Conservation (phyloP, 30 jellyfish, hydroid and myxozoan genomes). For the Nemopilema nomurai region DNA sequence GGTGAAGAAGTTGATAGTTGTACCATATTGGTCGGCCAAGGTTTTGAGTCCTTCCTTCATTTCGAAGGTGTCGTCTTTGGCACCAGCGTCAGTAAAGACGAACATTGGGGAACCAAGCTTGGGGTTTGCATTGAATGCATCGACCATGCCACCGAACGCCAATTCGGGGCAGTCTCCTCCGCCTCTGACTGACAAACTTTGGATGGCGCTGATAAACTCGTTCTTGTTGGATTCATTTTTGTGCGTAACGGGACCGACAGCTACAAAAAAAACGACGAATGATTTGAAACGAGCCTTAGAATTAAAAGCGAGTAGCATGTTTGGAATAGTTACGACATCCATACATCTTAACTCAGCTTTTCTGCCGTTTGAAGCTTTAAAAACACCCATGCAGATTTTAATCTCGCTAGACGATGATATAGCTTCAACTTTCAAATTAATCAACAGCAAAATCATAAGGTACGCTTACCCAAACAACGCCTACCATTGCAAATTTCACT, state of each 20-base stretch:
- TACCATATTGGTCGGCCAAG: conserved; percentile 39
- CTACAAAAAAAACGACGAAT: conserved; percentile 1
- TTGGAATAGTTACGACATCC: too few species aligned
- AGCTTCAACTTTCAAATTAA: too few species aligned
- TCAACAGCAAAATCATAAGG: too few species aligned
- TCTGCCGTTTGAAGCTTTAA: too few species aligned
- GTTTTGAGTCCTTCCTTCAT: conserved; percentile 42
- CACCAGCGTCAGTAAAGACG: conserved; percentile 92
- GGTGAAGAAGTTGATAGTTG: conserved; percentile 78
- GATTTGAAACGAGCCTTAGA: too few species aligned
- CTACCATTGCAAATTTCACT: too few species aligned
- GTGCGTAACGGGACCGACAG: conserved; percentile 72
- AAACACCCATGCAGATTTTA: too few species aligned
- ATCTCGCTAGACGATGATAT: too few species aligned
- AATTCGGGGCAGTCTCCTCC: conserved; percentile 88
- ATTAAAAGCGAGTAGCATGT: too few species aligned
- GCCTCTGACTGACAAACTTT: conserved; percentile 42
- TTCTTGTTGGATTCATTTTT: conserved; percentile 32
- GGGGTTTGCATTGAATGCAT: conserved; percentile 68
- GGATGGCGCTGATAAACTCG: conserved; percentile 53
- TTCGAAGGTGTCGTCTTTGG: conserved; percentile 63
- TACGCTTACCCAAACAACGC: too few species aligned
- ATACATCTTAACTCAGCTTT: too few species aligned
- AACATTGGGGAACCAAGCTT: conserved; percentile 87
- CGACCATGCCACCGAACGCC: conserved; percentile 84